Conservation (phyloP, 2,888 invertebrate species). For the Watsonalla cultraria region DNA sequence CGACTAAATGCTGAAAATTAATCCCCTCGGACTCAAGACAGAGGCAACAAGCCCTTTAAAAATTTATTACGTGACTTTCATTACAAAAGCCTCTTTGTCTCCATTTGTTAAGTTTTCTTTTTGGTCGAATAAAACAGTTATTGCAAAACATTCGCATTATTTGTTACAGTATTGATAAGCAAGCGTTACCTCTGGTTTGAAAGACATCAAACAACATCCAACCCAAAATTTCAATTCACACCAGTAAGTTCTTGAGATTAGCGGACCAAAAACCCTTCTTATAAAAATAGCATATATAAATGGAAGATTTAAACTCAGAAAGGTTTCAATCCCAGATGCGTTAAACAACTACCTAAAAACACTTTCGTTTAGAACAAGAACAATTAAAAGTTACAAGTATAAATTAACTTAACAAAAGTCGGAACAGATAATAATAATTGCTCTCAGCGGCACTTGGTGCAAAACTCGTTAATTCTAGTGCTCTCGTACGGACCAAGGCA, state of each 20-base stretch:
- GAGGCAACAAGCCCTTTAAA: constrained; percentile 19
- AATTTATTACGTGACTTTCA: constrained; percentile 34
- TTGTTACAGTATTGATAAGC: too few species aligned
- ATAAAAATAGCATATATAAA: too few species aligned
- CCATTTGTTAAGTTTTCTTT: constrained; percentile 18
- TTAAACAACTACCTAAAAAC: constrained; percentile 2
- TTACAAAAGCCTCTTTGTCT: constrained; percentile 24
- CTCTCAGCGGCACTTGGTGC: constrained; percentile 46
- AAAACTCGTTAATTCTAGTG: constrained; percentile 67
- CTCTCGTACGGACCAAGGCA: constrained; percentile 31
- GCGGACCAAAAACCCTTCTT: too few species aligned
- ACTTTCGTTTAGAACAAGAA: constrained; percentile 21
- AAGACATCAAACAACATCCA: too few species aligned
- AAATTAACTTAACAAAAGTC: constrained; percentile 41
- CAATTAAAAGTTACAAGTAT: constrained; percentile 44
- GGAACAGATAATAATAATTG: constrained; percentile 50
- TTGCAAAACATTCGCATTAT: constrained; percentile 29
- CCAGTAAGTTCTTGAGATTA: too few species aligned
- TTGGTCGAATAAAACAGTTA: constrained; percentile 21
- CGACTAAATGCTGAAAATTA: constrained; percentile 7
- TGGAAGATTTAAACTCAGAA: not conserved
- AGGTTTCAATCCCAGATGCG: not conserved
- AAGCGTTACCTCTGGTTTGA: too few species aligned
- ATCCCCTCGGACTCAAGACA: constrained; percentile 9
- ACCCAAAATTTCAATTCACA: too few species aligned